Conservation (phyloP, 2,797 vertebrate species). For the Melanotaenia pygmaea region DNA sequence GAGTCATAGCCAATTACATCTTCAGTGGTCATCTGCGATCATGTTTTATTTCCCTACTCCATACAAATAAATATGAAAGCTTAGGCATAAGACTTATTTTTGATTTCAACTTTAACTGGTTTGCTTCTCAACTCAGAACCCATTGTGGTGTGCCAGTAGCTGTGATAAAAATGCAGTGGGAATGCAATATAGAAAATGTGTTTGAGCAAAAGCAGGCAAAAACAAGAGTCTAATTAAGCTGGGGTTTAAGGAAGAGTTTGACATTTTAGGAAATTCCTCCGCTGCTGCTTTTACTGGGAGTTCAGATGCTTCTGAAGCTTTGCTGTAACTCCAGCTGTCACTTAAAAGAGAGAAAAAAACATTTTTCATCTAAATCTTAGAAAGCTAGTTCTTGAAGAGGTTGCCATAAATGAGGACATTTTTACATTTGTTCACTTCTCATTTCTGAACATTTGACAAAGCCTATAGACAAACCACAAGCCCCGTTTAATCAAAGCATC, state of each 20-base stretch:
- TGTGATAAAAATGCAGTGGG: conserved; percentile 18
- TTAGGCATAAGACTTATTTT: not conserved
- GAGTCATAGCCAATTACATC: not conserved
- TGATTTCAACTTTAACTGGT: not conserved
- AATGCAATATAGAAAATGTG: not conserved
- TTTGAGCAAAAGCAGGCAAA: not conserved
- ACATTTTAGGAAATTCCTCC: conserved; percentile 1
- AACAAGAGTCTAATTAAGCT: not conserved
- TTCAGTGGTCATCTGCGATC: not conserved
- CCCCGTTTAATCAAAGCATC: conserved; percentile 27
- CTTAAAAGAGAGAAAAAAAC: not conserved
- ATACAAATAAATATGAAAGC: not conserved
- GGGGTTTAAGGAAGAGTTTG: conserved; percentile 9
- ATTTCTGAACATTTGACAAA: conserved; percentile 15
- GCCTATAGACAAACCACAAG: conserved; percentile 1
- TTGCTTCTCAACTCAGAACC: conserved; percentile 24
- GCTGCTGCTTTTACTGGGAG: not conserved
- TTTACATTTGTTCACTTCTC: conserved; percentile 7
- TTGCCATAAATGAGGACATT: not conserved
- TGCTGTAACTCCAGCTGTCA: not conserved
- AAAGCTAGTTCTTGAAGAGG: not conserved
- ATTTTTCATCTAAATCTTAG: not conserved
- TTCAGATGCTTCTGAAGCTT: not conserved
- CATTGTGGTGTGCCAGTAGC: conserved; percentile 9
- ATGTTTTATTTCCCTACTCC: no score